Evolutionary conservation across 2,797 vertebrate genomes (phyloP).

Genomic region (Danionella dracula): DNA sequence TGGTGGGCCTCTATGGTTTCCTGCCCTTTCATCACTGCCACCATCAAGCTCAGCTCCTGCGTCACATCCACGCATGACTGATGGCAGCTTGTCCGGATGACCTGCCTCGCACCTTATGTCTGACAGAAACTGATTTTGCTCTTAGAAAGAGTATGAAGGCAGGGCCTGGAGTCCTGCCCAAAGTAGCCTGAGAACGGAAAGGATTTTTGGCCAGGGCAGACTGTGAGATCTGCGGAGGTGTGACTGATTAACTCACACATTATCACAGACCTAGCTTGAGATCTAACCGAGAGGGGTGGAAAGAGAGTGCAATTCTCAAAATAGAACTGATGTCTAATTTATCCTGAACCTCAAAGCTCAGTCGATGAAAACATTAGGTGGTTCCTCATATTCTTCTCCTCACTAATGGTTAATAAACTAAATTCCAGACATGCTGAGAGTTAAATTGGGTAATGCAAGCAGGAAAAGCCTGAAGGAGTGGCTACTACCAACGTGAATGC

Average conservation of each 20-base stretch:
- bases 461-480: constrained; percentile 95
- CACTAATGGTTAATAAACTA: constrained; percentile 26
- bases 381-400: constrained; percentile 11
- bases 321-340: constrained; percentile 16
- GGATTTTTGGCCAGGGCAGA: constrained; percentile 20
- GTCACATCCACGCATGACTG: constrained; percentile 64
- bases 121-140: constrained; percentile 32
- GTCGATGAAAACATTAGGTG: constrained; percentile 15
- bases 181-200: constrained; percentile 25
- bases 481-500: constrained; percentile 99
- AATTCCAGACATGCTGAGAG: constrained; percentile 81
- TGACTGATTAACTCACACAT: constrained; percentile 31
- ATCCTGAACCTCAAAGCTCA: constrained; percentile 12
- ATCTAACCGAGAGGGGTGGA: constrained; percentile 20
- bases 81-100: constrained; percentile 73
- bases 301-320: constrained; percentile 21
- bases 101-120: constrained; percentile 38
- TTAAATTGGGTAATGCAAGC: constrained; percentile 97
- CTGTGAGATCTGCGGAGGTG: constrained; percentile 15
- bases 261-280: constrained; percentile 16
- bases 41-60: constrained; percentile 69
- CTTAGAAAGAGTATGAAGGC: constrained; percentile 8
- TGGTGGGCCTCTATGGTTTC: constrained; percentile 80
- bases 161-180: constrained; percentile 22
- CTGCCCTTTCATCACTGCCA: constrained; percentile 81